A percentile compares a stretch with the other conserved stretches of the same genome.
Evolutionary conservation across 2,888 invertebrate species (phyloP).

Genomic region (Melolontha melolontha): DNA sequence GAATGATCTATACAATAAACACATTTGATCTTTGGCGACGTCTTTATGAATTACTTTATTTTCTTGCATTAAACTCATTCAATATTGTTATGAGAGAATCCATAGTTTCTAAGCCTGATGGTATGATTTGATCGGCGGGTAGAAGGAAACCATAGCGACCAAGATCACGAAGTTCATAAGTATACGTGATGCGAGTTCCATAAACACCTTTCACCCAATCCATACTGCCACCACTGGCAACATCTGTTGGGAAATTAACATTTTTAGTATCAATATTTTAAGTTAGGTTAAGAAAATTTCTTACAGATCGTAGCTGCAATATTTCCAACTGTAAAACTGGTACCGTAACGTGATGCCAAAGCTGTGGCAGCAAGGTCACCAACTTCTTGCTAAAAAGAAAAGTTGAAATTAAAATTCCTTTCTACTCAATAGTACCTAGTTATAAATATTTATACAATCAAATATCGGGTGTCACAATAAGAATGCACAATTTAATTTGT

Average conservation of each 20-base stretch:
- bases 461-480: no score
- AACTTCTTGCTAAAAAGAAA: slow-evolving; percentile 57
- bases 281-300: slow-evolving; percentile 48
- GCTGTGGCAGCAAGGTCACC: slow-evolving; percentile 59
- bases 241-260: slow-evolving; percentile 66
- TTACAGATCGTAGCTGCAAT: slow-evolving; percentile 67
- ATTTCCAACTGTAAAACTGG: slow-evolving; percentile 64
- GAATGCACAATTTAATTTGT: no score
- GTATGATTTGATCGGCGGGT: slow-evolving; percentile 73
- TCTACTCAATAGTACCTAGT: not conserved
- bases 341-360: slow-evolving; percentile 62
- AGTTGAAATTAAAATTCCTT: not conserved
- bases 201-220: slow-evolving; percentile 82
- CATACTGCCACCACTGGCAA: slow-evolving; percentile 75
- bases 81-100: slow-evolving; percentile 69
- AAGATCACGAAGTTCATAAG: slow-evolving; percentile 77
- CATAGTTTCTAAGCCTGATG: slow-evolving; percentile 71
- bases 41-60: slow-evolving; percentile 1
- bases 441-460: not conserved
- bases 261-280: slow-evolving; percentile 62
- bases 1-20: no score
- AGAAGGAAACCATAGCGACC: slow-evolving; percentile 77
- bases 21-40: no score
- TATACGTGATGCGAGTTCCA: slow-evolving; percentile 75
- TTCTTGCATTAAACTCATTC: slow-evolving; percentile 60